Percentiles rank a stretch among this genome's conserved stretches.
These are phyloP conservation scores for Montipora cactus DNA, from an alignment of 64 coral and sea anemone species.

Conservation along the genomic window DNA sequence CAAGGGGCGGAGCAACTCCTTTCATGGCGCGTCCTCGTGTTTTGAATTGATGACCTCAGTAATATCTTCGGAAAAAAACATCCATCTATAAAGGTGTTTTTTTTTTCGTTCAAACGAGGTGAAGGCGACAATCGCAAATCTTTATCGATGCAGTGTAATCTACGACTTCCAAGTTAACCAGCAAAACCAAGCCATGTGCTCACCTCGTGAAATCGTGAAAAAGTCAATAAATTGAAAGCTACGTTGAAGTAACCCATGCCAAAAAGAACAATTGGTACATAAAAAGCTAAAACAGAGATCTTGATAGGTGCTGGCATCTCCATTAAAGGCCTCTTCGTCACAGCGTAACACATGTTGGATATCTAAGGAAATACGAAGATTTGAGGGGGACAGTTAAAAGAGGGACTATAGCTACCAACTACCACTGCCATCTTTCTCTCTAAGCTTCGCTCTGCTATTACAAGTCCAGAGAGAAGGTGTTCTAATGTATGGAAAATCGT, in stretches of 20 bases:
- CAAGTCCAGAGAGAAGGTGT: too few relatives aligned
- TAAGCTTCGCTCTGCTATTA: neutral
- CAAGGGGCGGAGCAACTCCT: too few relatives aligned
- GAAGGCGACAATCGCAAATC: too few relatives aligned
- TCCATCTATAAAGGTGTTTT: too few relatives aligned
- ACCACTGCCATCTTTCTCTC: neutral
- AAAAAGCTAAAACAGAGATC: conserved; percentile 32
- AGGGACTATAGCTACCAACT: neutral
- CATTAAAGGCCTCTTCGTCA: conserved; percentile 68
- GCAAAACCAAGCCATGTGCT: neutral
- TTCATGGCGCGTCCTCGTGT: too few relatives aligned
- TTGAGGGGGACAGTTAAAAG: neutral
- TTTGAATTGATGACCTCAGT: too few relatives aligned
- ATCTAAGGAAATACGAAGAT: conserved; percentile 36
- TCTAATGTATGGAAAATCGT: too few relatives aligned
- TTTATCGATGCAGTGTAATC: too few relatives aligned
- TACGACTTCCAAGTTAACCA: too few relatives aligned
- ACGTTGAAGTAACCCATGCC: conserved; percentile 72
- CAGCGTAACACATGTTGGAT: conserved; percentile 44
- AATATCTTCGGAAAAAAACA: too few relatives aligned
- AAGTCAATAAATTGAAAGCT: conserved; percentile 70
- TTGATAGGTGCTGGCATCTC: conserved; percentile 56
- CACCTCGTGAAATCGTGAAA: conserved; percentile 66
- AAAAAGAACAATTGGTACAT: conserved; percentile 49
- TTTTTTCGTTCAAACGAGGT: too few relatives aligned